Conservation (phyloP, 2,888 invertebrate genomes). For the Mayetiola destructor region DNA sequence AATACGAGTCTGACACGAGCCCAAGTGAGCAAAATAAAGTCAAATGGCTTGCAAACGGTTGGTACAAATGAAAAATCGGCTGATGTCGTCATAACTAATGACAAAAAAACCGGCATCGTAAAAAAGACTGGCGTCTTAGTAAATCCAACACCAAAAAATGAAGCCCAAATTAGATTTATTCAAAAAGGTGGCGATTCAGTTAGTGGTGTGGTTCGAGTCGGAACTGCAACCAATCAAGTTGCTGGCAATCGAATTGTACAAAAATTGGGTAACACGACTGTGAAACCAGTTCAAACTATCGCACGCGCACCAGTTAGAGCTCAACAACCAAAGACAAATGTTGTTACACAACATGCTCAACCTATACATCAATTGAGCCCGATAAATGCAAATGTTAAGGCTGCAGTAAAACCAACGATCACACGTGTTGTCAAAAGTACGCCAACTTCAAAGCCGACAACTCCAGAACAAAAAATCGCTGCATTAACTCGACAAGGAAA, state of each 20-base stretch:
- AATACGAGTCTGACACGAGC: constrained; percentile 37
- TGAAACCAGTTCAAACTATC: not conserved
- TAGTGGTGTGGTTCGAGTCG: constrained; percentile 31
- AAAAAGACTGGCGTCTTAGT: constrained; percentile 27
- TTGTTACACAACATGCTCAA: not conserved
- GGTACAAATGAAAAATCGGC: constrained; percentile 27
- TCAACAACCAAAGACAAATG: not conserved
- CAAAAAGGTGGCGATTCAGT: constrained; percentile 29
- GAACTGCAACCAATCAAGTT: constrained; percentile 17
- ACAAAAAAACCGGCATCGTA: constrained; percentile 28
- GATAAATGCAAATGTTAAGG: not conserved
- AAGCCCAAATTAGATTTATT: constrained; percentile 32
- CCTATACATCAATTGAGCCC: not conserved
- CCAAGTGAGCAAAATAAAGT: constrained; percentile 37
- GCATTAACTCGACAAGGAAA: constrained; percentile 39
- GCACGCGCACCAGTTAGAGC: not conserved
- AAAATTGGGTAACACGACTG: not conserved
- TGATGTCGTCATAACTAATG: constrained; percentile 30
- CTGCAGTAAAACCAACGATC: constrained; percentile 1
- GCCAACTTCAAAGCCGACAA: constrained; percentile 22
- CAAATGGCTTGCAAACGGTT: constrained; percentile 30
- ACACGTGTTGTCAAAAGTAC: constrained; percentile 19
- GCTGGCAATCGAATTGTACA: not conserved
- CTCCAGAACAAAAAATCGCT: constrained; percentile 34
- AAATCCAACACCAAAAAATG: constrained; percentile 24